Evolutionary conservation across 2,797 vertebrate species (phyloP).

Genomic region (Streptopelia turtur): DNA sequence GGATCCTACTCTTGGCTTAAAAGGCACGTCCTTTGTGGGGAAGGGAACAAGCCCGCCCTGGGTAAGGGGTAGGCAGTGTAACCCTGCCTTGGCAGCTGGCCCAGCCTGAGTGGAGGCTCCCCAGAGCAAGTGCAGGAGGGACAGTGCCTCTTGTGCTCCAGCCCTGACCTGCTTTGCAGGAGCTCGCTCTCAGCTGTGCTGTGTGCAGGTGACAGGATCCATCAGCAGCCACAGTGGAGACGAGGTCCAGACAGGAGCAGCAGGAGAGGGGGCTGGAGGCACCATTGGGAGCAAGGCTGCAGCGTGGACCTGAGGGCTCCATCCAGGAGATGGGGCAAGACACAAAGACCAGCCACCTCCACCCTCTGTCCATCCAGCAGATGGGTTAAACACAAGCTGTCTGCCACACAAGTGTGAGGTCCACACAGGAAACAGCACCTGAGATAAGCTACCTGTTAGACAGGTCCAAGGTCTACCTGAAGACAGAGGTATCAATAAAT

Average conservation of each 20-base stretch:
- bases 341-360: not conserved
- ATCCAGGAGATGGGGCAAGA: not conserved
- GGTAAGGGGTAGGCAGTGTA: not conserved
- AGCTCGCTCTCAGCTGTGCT: not conserved
- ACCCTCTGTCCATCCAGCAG: not conserved
- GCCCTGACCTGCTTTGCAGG: not conserved
- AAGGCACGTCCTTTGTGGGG: not conserved
- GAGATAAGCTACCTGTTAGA: not conserved
- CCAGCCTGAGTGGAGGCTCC: fast-evolving
- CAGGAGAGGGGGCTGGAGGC: not conserved
- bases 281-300: not conserved
- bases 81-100: not conserved
- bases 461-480: not conserved
- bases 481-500: not conserved
- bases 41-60: not conserved
- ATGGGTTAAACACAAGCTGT: not conserved
- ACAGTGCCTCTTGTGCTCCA: no score
- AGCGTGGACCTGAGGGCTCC: not conserved
- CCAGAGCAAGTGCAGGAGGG: not conserved
- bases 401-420: not conserved
- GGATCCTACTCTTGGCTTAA: not conserved
- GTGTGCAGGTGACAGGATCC: not conserved
- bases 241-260: not conserved
- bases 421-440: not conserved
- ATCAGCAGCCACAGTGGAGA: not conserved